Evolutionary conservation across 2,797 vertebrate genomes (phyloP).

Genomic region (Aldrovandia affinis): DNA sequence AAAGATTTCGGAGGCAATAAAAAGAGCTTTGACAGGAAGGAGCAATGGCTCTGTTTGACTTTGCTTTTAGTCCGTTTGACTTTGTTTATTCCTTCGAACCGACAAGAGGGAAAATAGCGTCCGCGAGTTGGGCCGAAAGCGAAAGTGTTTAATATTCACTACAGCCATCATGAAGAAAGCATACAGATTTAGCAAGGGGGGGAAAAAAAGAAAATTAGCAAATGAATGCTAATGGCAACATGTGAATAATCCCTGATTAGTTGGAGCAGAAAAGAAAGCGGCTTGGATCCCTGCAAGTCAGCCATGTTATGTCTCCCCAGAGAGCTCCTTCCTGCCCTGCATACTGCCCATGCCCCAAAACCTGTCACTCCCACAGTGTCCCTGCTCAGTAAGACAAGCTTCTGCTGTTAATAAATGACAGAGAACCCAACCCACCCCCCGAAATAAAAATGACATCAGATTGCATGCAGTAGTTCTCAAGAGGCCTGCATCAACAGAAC

Average conservation of each 20-base stretch:
- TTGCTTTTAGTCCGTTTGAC: constrained; percentile 64
- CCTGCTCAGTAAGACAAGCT: constrained; percentile 14
- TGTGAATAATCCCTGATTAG: constrained; percentile 71
- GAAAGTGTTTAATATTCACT: constrained; percentile 35
- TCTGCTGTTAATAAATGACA: not conserved
- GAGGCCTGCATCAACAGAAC: not conserved
- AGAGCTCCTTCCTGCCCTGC: constrained; percentile 6
- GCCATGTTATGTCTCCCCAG: constrained; percentile 27
- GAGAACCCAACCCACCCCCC: not conserved
- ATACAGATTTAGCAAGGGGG: constrained; percentile 49
- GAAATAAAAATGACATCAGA: not conserved
- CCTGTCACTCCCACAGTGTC: not conserved
- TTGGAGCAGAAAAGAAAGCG: constrained; percentile 56
- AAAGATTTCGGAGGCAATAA: constrained; percentile 11
- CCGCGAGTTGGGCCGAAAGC: constrained; percentile 48
- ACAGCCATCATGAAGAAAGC: constrained; percentile 14
- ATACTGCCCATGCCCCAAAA: not conserved
- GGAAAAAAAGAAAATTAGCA: constrained; percentile 73
- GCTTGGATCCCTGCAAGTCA: not conserved
- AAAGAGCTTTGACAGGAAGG: not conserved
- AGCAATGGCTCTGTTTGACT: constrained; percentile 78
- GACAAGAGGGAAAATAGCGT: not conserved
- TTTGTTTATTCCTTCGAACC: not conserved
- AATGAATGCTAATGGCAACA: constrained; percentile 82
- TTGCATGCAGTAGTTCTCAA: not conserved